Base-by-base conservation (phyloP, 1,140 invertebrate genomes). In the Geopemphigus sp. region DNA sequence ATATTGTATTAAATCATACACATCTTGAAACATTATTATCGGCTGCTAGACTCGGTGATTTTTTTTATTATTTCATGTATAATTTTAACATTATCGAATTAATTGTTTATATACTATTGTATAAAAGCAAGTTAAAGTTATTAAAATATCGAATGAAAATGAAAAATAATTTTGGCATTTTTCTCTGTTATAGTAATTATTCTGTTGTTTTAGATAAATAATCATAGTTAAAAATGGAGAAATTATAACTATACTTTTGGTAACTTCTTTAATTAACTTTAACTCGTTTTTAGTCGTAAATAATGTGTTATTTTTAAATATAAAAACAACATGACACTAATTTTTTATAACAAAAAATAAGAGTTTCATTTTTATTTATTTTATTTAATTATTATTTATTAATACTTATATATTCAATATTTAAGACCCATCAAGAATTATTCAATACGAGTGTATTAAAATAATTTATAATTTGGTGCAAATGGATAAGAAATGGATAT, bases 361-460 rank as follows among this genome's bases (percentile, higher is more conserved):
- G n/a, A n/a, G n/a, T n/a, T 39, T 39, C 32, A 4, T 39, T 39
- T 39, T 39, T 4, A 39, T 39, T 39, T 39, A 39, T 39, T 39
- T 39, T 39, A 39, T 39, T 39, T 39, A 4, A 39, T 39, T 39
- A 39, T 39, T 39, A 39, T 39, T 61, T 11, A 63, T 32, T 56
- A 32, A 45, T 57, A 22, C 32, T 14, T 32, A 24, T 22, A 22
- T 24, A n/a, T 39, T 39, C 8, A 57, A 61, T 4, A 47, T 59
- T 57, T 61, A 78, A 50, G 74, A 78, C 4, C 57, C 22, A 26
- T 29, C 74, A 50, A 78, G 26, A 24, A 63, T 22, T 29, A 63
- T 78, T 61, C 74, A 63, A 45, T 78, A 78, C 63, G 74, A 63
- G n/a, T 19, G 39, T 50, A 50, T 78, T 47, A 63, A 61, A 78